Base-by-base conservation (phyloP, 2,113 vertebrate species). In the Accipiter cooperii region DNA sequence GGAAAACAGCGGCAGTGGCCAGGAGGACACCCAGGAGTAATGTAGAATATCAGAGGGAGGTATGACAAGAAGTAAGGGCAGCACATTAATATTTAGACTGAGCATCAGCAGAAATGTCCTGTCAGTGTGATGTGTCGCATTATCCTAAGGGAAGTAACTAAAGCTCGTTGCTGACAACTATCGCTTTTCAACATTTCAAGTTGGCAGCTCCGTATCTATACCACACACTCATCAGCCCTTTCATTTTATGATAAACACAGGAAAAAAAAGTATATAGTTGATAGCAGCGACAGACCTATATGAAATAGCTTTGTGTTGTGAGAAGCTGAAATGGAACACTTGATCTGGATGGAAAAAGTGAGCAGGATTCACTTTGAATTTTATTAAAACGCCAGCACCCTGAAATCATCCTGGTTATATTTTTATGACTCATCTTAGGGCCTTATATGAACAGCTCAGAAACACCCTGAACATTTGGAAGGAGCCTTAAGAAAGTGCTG, bases 51-150 rank as follows among this genome's bases (percentile, higher is more conserved):
- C 71, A 77, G 73, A 58, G 60, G 38, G 42, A 87, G 33, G 49
- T 40, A 58, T 44, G 81, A 76, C 18, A 79, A 69, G 82, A 61
- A 10, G n/a, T 33, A 77, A 92, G 75, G 92, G 70, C 57, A 87
- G 55, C 74, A 64, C 66, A 71, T 90, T 66, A 89, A 87, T 85
- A 91, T 92, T 93, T 92, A 82, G 54, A 34, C 75, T 46, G 46
- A 85, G 81, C 84, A 89, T 84, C 86, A 92, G 77, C 86, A 91
- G 87, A 92, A 93, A 64, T 12, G 60, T 24, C 74, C 93, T 93
- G 90, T 73, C 93, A 92, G 75, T 40, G 80, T 66, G 63, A 87
- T 64, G 70, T 47, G 80, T 42, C 40, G 64, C 91, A 91, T 87
- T 82, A 89, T 81, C 82, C 92, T 79, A 3, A 79, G 94, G 90